Conservation (phyloP, 2,888 invertebrate genomes). For the Agriotes lineatus region DNA sequence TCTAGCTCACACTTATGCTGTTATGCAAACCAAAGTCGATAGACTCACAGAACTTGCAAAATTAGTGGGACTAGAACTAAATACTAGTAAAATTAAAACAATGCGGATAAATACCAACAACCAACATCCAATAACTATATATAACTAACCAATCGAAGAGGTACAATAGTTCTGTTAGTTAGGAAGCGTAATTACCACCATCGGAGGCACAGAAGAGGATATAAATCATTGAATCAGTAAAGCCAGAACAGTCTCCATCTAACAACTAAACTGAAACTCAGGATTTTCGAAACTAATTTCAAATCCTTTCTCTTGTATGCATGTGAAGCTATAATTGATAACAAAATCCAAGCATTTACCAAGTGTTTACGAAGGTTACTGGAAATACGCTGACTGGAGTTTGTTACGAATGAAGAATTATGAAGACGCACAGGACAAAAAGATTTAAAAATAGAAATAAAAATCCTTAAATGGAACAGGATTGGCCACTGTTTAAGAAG, state of each 20-base stretch:
- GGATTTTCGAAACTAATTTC: background rate
- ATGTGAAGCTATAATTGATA: background rate
- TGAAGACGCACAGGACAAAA: background rate
- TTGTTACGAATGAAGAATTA: conserved; percentile 2
- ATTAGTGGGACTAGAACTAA: background rate
- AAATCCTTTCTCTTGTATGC: conserved; percentile 5
- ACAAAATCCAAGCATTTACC: conserved; percentile 1
- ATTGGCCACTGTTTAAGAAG: conserved; percentile 2
- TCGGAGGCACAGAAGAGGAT: background rate
- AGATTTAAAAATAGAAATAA: background rate
- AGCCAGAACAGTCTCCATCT: background rate
- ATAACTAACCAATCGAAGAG: background rate
- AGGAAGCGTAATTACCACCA: background rate
- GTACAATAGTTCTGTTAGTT: background rate
- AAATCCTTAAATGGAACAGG: background rate
- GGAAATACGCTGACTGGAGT: background rate
- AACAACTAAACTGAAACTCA: background rate
- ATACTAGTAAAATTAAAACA: background rate
- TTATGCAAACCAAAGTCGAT: background rate
- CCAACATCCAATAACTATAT: background rate
- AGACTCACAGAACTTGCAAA: background rate
- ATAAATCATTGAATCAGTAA: background rate
- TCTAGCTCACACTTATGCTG: background rate
- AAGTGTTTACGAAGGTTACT: background rate
- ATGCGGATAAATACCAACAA: background rate